These are phyloP conservation scores for Adineta ricciae DNA, from an alignment of 2,888 invertebrate species.

Conservation along the genomic window DNA sequence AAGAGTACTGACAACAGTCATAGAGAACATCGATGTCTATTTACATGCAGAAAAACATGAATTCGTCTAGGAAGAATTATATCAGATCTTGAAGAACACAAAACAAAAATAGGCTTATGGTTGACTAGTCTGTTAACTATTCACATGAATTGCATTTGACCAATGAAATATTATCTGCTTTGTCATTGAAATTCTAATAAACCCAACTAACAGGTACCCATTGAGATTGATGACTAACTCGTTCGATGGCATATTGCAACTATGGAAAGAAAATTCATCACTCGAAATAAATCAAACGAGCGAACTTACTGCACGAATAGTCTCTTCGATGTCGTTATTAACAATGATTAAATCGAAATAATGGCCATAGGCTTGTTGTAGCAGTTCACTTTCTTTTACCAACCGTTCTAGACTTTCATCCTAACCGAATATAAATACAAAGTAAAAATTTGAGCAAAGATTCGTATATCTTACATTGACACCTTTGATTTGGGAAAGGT, in stretches of 20 bases:
- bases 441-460: not conserved
- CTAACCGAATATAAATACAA: slow-evolving; percentile 53
- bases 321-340: slow-evolving; percentile 98
- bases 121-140: not conserved
- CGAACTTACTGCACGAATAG: slow-evolving; percentile 63
- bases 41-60: not conserved
- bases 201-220: slow-evolving; percentile 98
- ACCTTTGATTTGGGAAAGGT: slow-evolving; percentile 35
- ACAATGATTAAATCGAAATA: slow-evolving; percentile 95
- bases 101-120: not conserved
- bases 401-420: slow-evolving; percentile 92
- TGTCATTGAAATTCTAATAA: slow-evolving; percentile 56
- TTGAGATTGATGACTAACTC: slow-evolving; percentile 64
- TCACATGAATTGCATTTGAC: not conserved
- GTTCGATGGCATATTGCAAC: slow-evolving; percentile 49
- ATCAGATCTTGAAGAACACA: not conserved
- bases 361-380: slow-evolving; percentile 92
- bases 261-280: not conserved
- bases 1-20: not conserved
- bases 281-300: not conserved
- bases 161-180: not conserved
- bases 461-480: slow-evolving; percentile 33
- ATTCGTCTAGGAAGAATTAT: not conserved
- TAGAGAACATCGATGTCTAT: not conserved
- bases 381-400: slow-evolving; percentile 87